Percentiles rank a stretch among this genome's conserved stretches.
Evolutionary conservation across 2,888 invertebrate genomes (phyloP).

Genomic region (Hyposoter dolosus): DNA sequence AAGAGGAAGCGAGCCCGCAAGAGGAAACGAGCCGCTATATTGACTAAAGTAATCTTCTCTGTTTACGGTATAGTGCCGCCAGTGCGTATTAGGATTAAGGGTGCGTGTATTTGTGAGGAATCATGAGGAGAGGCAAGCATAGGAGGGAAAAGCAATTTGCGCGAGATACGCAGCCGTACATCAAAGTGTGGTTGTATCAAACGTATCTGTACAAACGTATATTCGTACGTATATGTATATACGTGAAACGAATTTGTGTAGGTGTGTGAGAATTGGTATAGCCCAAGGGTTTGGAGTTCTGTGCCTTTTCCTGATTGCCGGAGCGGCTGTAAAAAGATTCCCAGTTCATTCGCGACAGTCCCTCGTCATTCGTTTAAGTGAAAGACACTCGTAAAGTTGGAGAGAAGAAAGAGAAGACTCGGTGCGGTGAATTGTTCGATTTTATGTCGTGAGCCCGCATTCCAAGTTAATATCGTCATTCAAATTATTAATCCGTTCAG

Average conservation of each 20-base stretch:
- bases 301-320: conserved; percentile 59
- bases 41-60: conserved; percentile 66
- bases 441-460: conserved; percentile 59
- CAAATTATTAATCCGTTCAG: conserved; percentile 28
- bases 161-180: conserved; percentile 67
- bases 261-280: conserved; percentile 27
- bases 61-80: conserved; percentile 44
- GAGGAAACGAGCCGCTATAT: conserved; percentile 51
- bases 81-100: conserved; percentile 51
- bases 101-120: conserved; percentile 31
- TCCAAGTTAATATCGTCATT: conserved; percentile 20
- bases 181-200: conserved; percentile 49
- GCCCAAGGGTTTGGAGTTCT: conserved; percentile 18
- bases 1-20: conserved; percentile 24
- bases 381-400: conserved; percentile 59
- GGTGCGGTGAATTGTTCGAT: conserved; percentile 52
- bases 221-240: not conserved
- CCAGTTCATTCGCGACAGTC: conserved; percentile 47
- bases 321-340: conserved; percentile 53
- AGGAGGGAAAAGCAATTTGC: conserved; percentile 70
- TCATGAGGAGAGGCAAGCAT: conserved; percentile 39
- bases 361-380: conserved; percentile 61
- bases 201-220: conserved; percentile 3
- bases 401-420: not conserved
- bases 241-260: conserved; percentile 6